Base-by-base conservation (phyloP, 2,888 invertebrate genomes). In the Drosophila kanekoi region DNA sequence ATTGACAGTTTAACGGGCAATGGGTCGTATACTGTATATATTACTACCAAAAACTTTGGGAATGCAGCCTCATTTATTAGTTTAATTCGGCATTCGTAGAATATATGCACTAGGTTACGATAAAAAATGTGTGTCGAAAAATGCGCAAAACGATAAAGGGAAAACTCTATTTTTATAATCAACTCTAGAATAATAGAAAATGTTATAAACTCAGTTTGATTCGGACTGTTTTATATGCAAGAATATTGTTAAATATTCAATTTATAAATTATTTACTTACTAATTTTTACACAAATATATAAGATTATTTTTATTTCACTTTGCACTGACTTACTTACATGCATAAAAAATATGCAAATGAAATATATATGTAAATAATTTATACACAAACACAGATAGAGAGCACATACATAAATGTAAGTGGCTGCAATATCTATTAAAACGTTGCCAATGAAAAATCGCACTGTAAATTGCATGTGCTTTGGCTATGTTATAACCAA, bases 401-500 rank as follows among this genome's bases (percentile, higher is more conserved):
- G 6, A 18, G n/a, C 13, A n/a, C n/a, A n/a, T n/a, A 14, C 14
- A 45, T 40, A 28, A 2, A 10, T 41, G 11, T 53, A 43, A 43
- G 20, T 52, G 35, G 14, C n/a, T 37, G 20, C 43, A 56, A 41
- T 32, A 28, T 67, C 37, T 51, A 58, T 52, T 57, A 69, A 68
- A 87, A 69, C 61, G 69, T 48, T 48, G 67, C 64, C 61, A 61
- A 64, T 76, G 83, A 79, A 87, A 84, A 89, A 87, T 85, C 64
- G 89, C 69, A 66, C 68, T 60, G 80, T 81, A 83, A 84, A 84
- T 89, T 72, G 83, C 79, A 72, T 60, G 68, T 76, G 83, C 83
- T 84, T 76, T 75, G 70, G 76, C 76, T 20, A 53, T 81, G 88
- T 87, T 85, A 84, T 89, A 89, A 85, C 83, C 67, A 86, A 89